Percentiles rank a stretch among this genome's conserved stretches.
These are phyloP conservation scores for Aricia artaxerxes DNA, from an alignment of 2,888 invertebrate genomes.

Conservation along the genomic window DNA sequence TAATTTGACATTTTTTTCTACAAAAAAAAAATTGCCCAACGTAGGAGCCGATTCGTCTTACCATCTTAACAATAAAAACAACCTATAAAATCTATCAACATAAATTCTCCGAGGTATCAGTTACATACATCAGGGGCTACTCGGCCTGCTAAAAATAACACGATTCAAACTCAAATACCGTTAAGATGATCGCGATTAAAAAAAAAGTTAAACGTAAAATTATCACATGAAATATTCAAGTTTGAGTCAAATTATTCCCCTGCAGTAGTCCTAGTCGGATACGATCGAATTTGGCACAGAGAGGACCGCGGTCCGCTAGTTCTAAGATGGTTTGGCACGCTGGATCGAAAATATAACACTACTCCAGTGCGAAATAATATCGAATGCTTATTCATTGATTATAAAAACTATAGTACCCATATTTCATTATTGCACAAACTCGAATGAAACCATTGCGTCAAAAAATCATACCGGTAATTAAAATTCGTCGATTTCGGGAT, in stretches of 20 bases:
- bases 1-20: slow-evolving; percentile 73
- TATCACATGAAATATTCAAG: slow-evolving; percentile 17
- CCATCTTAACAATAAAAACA: slow-evolving; percentile 79
- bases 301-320: slow-evolving; percentile 44
- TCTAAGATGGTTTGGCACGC: slow-evolving; percentile 71
- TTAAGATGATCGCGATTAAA: background rate
- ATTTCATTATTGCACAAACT: slow-evolving; percentile 70
- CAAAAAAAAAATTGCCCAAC: slow-evolving; percentile 57
- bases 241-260: slow-evolving; percentile 8
- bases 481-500: slow-evolving; percentile 56
- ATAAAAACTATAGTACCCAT: slow-evolving; percentile 64
- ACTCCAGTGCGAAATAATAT: slow-evolving; percentile 33
- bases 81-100: slow-evolving; percentile 79
- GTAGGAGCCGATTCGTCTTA: slow-evolving; percentile 59
- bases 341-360: slow-evolving; percentile 42
- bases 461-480: slow-evolving; percentile 33
- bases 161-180: background rate
- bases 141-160: background rate
- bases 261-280: background rate
- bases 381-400: slow-evolving; percentile 52
- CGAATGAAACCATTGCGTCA: slow-evolving; percentile 54
- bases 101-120: slow-evolving; percentile 64
- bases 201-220: slow-evolving; percentile 18
- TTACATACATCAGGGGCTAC: slow-evolving; percentile 51
- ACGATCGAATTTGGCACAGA: slow-evolving; percentile 30